Percentiles rank a stretch among this genome's conserved stretches.
Conservation (phyloP, 2,888 invertebrate species). For the Stenoptilia bipunctidactyla region DNA sequence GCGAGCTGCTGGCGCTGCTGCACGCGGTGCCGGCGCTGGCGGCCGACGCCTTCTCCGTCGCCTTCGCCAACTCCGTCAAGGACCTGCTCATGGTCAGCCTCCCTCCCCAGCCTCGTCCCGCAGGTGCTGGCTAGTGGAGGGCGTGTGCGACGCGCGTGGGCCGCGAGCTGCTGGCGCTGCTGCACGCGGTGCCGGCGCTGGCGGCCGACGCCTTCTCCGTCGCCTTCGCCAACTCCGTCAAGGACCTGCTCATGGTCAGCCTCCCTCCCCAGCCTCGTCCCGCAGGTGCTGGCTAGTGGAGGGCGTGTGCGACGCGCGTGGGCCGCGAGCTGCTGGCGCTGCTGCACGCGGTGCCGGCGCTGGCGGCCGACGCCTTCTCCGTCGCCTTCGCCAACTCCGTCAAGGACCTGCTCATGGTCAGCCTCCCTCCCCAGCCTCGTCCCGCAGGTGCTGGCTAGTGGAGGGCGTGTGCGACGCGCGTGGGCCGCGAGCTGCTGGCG, state of each 20-base stretch:
- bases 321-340: constrained; percentile 92
- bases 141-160: constrained; percentile 93
- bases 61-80: constrained; percentile 96
- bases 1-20: constrained; percentile 90
- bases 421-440: too few relatives aligned
- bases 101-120: constrained; percentile 83
- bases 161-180: constrained; percentile 88
- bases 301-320: constrained; percentile 92
- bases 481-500: constrained; percentile 91
- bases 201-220: constrained; percentile 89
- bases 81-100: constrained; percentile 92
- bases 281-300: constrained; percentile 83
- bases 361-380: constrained; percentile 89
- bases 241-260: constrained; percentile 93
- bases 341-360: constrained; percentile 92
- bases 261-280: too few relatives aligned
- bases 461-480: constrained; percentile 84
- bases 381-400: constrained; percentile 96
- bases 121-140: constrained; percentile 89
- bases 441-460: constrained; percentile 90
- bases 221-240: constrained; percentile 96
- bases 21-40: constrained; percentile 93
- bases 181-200: constrained; percentile 93
- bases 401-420: constrained; percentile 95
- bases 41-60: constrained; percentile 88